Conservation (phyloP, 2,113 vertebrate genomes). For the Ancistrus triradiatus region DNA sequence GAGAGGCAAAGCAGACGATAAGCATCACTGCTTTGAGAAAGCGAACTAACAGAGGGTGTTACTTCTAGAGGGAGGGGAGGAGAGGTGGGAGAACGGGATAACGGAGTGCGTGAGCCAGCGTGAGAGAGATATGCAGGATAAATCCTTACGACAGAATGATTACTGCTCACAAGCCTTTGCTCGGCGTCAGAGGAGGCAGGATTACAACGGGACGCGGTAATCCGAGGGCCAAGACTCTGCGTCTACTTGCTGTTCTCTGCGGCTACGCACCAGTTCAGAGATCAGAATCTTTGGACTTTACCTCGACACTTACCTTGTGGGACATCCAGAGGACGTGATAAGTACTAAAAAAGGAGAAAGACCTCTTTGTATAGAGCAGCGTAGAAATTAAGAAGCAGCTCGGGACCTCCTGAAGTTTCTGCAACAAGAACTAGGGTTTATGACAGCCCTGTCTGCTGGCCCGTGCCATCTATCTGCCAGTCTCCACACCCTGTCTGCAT, state of each 20-base stretch:
- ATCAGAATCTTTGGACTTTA: too few species aligned
- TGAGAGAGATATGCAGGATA: conserved; percentile 42
- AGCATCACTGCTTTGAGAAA: neutral
- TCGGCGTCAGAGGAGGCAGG: conserved; percentile 61
- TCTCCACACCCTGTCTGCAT: conserved; percentile 1
- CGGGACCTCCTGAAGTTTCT: neutral
- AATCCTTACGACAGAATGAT: conserved; percentile 71
- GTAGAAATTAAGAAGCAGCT: neutral
- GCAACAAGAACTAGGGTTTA: conserved; percentile 8
- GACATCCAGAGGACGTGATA: too few species aligned
- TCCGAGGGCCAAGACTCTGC: conserved; percentile 24
- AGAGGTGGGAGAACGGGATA: neutral
- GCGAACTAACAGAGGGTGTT: conserved; percentile 6
- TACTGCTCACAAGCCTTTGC: conserved; percentile 69
- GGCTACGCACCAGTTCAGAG: neutral
- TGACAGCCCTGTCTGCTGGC: neutral
- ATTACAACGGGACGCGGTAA: conserved; percentile 57
- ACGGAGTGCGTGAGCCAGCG: conserved; percentile 10
- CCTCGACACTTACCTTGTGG: too few species aligned
- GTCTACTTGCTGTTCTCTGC: conserved; percentile 11
- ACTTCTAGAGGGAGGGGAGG: conserved; percentile 5
- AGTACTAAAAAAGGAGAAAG: too few species aligned
- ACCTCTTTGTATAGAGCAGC: neutral
- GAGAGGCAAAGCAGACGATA: neutral
- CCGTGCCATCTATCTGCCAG: conserved; percentile 26